These are phyloP conservation scores for Habroteleia sp. DNA, from an alignment of 2,888 invertebrate species.

Conservation along the genomic window DNA sequence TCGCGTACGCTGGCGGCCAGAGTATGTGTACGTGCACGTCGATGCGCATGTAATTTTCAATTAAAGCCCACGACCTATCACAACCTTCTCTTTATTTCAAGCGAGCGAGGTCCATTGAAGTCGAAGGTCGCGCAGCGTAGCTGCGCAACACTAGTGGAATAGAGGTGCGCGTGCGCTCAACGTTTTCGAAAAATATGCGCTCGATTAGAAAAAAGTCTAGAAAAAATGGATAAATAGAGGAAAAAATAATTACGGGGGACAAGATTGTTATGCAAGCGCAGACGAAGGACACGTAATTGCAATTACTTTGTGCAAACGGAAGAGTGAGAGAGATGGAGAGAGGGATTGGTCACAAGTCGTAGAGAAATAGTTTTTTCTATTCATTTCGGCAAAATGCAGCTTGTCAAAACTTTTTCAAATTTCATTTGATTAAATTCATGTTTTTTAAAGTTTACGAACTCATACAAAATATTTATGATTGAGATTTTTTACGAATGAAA, in stretches of 20 bases:
- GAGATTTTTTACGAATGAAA: too few species aligned
- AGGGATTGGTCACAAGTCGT: slow-evolving; percentile 5
- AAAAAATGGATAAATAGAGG: slow-evolving; percentile 13
- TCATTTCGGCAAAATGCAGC: too few species aligned
- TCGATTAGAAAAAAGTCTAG: not conserved
- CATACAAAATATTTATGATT: too few species aligned
- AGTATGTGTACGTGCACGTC: slow-evolving; percentile 50
- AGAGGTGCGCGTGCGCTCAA: slow-evolving; percentile 37
- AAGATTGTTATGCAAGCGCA: slow-evolving; percentile 66
- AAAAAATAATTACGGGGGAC: slow-evolving; percentile 43
- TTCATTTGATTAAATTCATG: too few species aligned
- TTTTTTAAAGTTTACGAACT: too few species aligned
- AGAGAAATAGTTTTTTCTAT: slow-evolving; percentile 15
- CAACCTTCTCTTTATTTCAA: slow-evolving; percentile 72
- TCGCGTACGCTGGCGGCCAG: slow-evolving; percentile 39
- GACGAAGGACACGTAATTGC: slow-evolving; percentile 63
- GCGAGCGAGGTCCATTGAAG: slow-evolving; percentile 69
- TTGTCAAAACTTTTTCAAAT: too few species aligned
- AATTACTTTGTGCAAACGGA: slow-evolving; percentile 45
- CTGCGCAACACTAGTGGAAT: slow-evolving; percentile 35
- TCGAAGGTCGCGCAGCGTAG: slow-evolving; percentile 65
- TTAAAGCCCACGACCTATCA: slow-evolving; percentile 77
- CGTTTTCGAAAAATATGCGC: slow-evolving; percentile 41
- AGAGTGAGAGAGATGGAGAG: slow-evolving; percentile 24
- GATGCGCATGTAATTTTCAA: slow-evolving; percentile 67